Evolutionary conservation across 1,140 invertebrate species (phyloP).

Genomic region (Drosophila kohkoa): DNA sequence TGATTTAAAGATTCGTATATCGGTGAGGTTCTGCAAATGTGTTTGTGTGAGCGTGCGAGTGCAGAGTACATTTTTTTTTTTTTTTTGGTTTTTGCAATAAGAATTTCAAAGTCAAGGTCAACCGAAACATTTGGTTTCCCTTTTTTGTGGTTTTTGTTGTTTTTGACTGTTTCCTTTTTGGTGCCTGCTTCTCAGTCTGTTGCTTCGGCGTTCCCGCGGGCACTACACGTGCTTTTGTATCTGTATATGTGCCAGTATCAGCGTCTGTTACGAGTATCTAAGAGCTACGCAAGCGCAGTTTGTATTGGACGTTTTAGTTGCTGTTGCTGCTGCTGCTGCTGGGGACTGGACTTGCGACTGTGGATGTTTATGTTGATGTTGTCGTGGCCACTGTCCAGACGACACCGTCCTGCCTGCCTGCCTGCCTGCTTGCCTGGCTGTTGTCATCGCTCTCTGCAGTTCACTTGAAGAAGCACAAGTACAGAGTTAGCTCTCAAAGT

Average conservation of each 20-base stretch:
- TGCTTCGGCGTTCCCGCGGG: slow-evolving; percentile 33
- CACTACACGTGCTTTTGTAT: slow-evolving; percentile 62
- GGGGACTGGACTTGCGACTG: neutral
- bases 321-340: slow-evolving; percentile 12
- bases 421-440: slow-evolving; percentile 43
- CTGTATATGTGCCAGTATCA: slow-evolving; percentile 30
- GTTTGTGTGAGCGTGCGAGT: slow-evolving; percentile 14
- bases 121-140: slow-evolving; percentile 62
- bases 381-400: slow-evolving; percentile 17
- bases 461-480: slow-evolving; percentile 74
- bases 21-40: neutral
- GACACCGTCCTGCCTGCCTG: slow-evolving; percentile 26
- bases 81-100: slow-evolving; percentile 63
- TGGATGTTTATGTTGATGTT: slow-evolving; percentile 33
- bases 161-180: slow-evolving; percentile 34
- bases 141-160: slow-evolving; percentile 22
- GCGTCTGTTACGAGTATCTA: slow-evolving; percentile 52
- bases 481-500: slow-evolving; percentile 35
- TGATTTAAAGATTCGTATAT: slow-evolving; percentile 20
- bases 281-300: slow-evolving; percentile 70
- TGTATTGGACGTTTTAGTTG: slow-evolving; percentile 29
- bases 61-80: slow-evolving; percentile 55
- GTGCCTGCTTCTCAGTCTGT: slow-evolving; percentile 38
- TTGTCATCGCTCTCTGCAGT: slow-evolving; percentile 41
- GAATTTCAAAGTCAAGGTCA: slow-evolving; percentile 81